These are phyloP conservation scores for Aix galericulata DNA, from an alignment of 2,113 vertebrate genomes.

Conservation along the genomic window DNA sequence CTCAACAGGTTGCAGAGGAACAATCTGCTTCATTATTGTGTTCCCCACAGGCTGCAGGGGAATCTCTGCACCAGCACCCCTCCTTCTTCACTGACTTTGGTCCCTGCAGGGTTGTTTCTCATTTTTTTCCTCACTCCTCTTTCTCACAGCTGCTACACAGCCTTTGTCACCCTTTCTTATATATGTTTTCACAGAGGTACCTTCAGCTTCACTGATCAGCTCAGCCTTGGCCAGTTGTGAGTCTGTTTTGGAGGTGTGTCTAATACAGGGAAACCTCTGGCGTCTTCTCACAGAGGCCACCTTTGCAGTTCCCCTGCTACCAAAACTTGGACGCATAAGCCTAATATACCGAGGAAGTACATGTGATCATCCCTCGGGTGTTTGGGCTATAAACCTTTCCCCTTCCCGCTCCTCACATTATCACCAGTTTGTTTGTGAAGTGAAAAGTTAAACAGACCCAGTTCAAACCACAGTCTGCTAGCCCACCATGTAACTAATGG, in stretches of 20 bases:
- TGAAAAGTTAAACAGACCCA: slow-evolving; percentile 1
- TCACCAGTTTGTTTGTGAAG: background rate
- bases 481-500: background rate
- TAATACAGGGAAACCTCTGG: fast-evolving
- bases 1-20: background rate
- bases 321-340: background rate
- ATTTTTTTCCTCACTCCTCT: background rate
- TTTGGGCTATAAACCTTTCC: background rate
- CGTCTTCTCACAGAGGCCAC: background rate
- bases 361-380: background rate
- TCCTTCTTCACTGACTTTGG: background rate
- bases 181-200: background rate
- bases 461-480: background rate
- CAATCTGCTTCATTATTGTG: background rate
- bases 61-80: background rate
- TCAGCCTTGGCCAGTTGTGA: background rate
- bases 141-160: background rate
- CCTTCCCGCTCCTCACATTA: background rate
- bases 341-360: background rate
- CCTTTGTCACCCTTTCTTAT: background rate
- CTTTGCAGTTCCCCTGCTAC: background rate
- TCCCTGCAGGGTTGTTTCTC: background rate
- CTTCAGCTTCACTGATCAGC: background rate
- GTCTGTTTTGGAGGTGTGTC: background rate
- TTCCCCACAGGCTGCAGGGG: background rate